Evolutionary conservation across 2,113 vertebrate species (phyloP).

Genomic region (Gymnogyps californianus): DNA sequence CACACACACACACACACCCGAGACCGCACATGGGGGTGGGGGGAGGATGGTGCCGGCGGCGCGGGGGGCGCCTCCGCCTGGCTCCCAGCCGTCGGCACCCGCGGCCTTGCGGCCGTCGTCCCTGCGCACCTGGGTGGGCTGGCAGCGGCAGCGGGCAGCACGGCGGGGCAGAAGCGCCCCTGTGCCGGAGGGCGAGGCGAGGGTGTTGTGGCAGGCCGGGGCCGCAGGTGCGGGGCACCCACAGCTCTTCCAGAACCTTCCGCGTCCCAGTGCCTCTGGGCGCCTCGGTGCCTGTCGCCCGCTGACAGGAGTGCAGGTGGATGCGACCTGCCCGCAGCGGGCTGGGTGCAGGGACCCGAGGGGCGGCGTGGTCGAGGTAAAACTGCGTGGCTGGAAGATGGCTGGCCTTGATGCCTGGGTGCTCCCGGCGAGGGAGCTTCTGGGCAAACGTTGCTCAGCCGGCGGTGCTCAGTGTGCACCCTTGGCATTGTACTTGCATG

Average conservation of each 20-base stretch:
- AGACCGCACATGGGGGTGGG: not conserved
- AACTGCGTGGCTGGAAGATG: accelerated
- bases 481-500: accelerated
- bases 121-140: not conserved
- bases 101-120: not conserved
- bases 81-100: not conserved
- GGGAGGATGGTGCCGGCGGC: not conserved
- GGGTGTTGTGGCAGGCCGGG: not conserved
- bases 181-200: not conserved
- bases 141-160: no score
- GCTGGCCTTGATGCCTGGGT: not conserved
- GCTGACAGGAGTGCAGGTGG: not conserved
- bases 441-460: not conserved
- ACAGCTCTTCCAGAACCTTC: not conserved
- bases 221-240: not conserved
- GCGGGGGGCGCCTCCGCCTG: not conserved
- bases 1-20: not conserved
- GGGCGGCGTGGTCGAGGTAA: accelerated
- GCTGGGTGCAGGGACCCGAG: not conserved
- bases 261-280: accelerated
- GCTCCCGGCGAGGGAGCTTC: not conserved
- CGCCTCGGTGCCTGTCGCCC: accelerated
- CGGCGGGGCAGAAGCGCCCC: not conserved
- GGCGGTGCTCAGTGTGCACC: accelerated
- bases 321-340: accelerated